Evolutionary conservation across 1,140 invertebrate species (phyloP).

Genomic region (Chironomus striatipennis): DNA sequence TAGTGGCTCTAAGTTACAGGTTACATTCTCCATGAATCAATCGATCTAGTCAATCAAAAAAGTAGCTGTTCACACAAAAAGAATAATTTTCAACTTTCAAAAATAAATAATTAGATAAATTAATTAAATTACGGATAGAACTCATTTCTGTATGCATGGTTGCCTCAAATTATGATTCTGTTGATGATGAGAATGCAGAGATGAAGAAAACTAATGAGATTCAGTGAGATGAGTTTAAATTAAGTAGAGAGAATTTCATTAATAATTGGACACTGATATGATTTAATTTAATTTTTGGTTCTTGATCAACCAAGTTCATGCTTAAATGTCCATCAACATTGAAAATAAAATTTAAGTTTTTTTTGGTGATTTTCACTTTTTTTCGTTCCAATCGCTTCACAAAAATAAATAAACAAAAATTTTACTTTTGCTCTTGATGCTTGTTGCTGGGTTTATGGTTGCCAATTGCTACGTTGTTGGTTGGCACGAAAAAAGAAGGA

Average conservation of each 20-base stretch:
- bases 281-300: not conserved
- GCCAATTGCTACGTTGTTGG: not conserved
- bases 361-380: conserved; percentile 24
- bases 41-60: too few species aligned
- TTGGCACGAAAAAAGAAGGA: not conserved
- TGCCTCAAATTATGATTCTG: not conserved
- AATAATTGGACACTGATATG: not conserved
- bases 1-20: too few species aligned
- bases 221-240: not conserved
- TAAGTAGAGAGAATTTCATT: not conserved
- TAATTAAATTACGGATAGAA: too few species aligned
- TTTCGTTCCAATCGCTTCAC: not conserved
- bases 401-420: not conserved
- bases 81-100: too few species aligned
- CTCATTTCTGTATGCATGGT: too few species aligned
- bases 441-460: too few species aligned
- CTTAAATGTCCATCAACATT: not conserved
- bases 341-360: not conserved
- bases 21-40: too few species aligned
- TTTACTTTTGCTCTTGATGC: too few species aligned
- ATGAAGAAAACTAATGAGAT: not conserved
- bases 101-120: too few species aligned
- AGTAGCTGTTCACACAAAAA: too few species aligned
- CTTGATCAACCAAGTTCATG: not conserved
- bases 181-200: not conserved